Base-by-base conservation (phyloP, 2,888 invertebrate species). In the Melanostoma mellinum region DNA sequence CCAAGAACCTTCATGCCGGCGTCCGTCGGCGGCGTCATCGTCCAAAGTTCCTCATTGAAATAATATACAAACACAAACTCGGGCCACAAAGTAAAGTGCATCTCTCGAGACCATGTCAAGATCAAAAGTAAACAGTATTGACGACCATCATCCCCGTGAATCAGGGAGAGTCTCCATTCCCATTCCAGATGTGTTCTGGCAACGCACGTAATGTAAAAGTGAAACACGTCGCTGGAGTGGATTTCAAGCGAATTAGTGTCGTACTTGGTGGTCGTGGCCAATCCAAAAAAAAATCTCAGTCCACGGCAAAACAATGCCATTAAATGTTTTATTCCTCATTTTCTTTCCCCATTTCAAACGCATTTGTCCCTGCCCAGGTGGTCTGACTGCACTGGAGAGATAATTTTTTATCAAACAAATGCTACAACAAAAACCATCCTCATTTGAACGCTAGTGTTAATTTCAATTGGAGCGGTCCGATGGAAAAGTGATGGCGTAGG, bases 71-170 rank as follows among this genome's bases (percentile, higher is more conserved):
- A 84, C 60, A 84, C 71, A 67, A 79, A 78, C 69, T 69, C 60
- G 52, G 63, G 30, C 56, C 63, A 78, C 78, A 74, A 75, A 69
- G 84, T 65, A 75, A 79, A 84, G 79, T 84, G 84, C 74, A 84
- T 78, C 84, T 84, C 79, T 84, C 84, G 84, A 79, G 84, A 84
- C 84, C 67, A 71, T 84, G 84, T 84, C 84, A 79, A 84, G 84
- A 84, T 84, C 75, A 67, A 75, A 78, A 71, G 71, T 53, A 84
- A 84, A 84, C 73, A 84, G 74, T 65, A 65, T 60, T 71, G 71
- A 74, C 58, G 73, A 20, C 20, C 20, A 20, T 20, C 20, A 20
- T 20, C 20, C 20, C 20, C 20, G 20, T n/a, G n/a, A n/a, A n/a
- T n/a, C n/a, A n/a, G n/a, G n/a, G n/a, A 20, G 20, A 20, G 20